Evolutionary conservation across 2,888 invertebrate species (phyloP).

Genomic region (Sceliomorpha sp.): DNA sequence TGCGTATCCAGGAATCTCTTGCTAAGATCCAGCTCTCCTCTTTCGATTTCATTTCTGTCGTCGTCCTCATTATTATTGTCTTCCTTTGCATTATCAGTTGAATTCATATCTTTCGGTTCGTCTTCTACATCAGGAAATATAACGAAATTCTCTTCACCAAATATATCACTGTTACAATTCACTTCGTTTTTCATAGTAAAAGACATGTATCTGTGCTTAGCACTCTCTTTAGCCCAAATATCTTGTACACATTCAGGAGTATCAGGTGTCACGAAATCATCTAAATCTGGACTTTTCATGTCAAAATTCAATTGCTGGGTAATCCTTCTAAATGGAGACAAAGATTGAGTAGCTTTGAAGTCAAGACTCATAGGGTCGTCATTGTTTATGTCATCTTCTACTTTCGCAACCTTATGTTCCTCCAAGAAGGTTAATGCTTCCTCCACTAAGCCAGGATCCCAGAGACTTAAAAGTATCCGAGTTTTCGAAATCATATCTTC

Average conservation of each 20-base stretch:
- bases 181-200: slow-evolving; percentile 60
- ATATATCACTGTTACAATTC: slow-evolving; percentile 72
- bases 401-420: slow-evolving; percentile 84
- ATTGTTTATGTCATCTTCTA: slow-evolving; percentile 67
- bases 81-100: slow-evolving; percentile 54
- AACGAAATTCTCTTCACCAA: slow-evolving; percentile 81
- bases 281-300: slow-evolving; percentile 86
- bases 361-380: slow-evolving; percentile 67
- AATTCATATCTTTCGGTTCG: slow-evolving; percentile 64
- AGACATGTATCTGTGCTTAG: slow-evolving; percentile 69
- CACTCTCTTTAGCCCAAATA: slow-evolving; percentile 84
- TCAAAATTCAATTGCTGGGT: slow-evolving; percentile 90
- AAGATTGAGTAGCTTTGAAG: slow-evolving; percentile 80
- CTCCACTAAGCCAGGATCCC: slow-evolving; percentile 92
- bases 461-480: slow-evolving; percentile 88
- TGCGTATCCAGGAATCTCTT: slow-evolving; percentile 81
- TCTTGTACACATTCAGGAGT: slow-evolving; percentile 84
- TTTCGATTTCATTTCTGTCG: slow-evolving; percentile 70
- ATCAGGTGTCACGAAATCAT: slow-evolving; percentile 86
- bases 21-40: slow-evolving; percentile 70
- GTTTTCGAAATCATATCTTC: slow-evolving; percentile 90
- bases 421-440: slow-evolving; percentile 92
- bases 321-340: slow-evolving; percentile 88
- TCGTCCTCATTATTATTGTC: slow-evolving; percentile 65
- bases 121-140: slow-evolving; percentile 83